Evolutionary conservation across 2,113 vertebrate species (phyloP).

Genomic region (Eptatretus burgeri): DNA sequence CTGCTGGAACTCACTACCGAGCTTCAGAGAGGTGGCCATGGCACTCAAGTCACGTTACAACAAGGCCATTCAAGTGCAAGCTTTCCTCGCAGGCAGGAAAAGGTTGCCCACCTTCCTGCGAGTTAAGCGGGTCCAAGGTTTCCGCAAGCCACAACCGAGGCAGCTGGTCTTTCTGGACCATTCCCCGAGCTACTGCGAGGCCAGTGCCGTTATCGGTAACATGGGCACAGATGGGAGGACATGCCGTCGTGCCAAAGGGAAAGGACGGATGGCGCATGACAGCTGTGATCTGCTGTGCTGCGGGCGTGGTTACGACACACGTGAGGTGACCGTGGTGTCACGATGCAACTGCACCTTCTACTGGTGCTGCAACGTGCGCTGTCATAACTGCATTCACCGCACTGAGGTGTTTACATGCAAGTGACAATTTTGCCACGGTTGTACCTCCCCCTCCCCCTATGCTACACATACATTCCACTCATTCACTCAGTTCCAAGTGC

Average conservation of each 20-base stretch:
- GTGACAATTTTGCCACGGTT: neutral
- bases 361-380: conserved; percentile 60
- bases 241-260: conserved; percentile 39
- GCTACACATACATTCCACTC: too few relatives aligned
- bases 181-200: conserved; percentile 74
- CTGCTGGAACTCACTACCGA: conserved; percentile 79
- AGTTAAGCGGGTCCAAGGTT: neutral
- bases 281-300: conserved; percentile 83
- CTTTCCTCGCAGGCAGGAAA: neutral
- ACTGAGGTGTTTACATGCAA: neutral
- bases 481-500: too few relatives aligned
- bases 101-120: neutral
- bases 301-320: conserved; percentile 71
- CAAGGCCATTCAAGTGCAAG: conserved; percentile 61
- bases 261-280: conserved; percentile 34
- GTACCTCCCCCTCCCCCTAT: neutral
- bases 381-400: neutral
- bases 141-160: conserved; percentile 25
- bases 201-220: conserved; percentile 36
- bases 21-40: conserved; percentile 49
- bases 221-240: conserved; percentile 49
- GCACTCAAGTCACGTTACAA: conserved; percentile 84
- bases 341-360: conserved; percentile 95
- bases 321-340: conserved; percentile 51
- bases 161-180: conserved; percentile 57